Conservation (phyloP, 2,113 vertebrate species). For the Centropus unirufus region DNA sequence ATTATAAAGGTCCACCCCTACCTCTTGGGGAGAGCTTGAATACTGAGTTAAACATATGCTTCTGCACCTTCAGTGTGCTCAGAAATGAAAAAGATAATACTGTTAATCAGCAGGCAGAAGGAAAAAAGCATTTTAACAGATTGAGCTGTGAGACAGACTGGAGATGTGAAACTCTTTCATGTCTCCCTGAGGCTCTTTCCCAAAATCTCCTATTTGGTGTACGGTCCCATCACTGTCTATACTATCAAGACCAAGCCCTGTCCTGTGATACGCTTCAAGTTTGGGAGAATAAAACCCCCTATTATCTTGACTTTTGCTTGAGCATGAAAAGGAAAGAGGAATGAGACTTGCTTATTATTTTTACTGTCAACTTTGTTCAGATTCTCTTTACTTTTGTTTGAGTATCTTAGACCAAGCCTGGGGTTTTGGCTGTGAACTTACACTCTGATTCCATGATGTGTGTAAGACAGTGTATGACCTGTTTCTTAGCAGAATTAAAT, state of each 20-base stretch:
- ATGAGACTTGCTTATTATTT: neutral
- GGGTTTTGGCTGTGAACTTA: neutral
- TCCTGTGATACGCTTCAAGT: neutral
- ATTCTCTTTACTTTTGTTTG: conserved; percentile 9
- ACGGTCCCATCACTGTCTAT: neutral
- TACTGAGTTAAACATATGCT: neutral
- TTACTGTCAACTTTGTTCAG: neutral
- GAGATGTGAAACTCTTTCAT: neutral
- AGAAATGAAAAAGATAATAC: neutral
- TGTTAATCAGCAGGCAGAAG: neutral
- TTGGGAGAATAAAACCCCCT: neutral
- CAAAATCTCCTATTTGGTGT: neutral
- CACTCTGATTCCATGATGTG: neutral
- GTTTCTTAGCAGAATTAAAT: conserved; percentile 13
- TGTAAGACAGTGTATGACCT: neutral
- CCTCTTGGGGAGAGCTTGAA: neutral
- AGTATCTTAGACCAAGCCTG: neutral
- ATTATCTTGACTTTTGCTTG: neutral
- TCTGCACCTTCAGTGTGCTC: rapidly evolving
- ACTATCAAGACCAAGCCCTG: neutral
- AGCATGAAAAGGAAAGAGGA: neutral
- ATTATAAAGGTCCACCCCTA: neutral
- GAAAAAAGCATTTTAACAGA: neutral
- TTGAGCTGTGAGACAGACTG: neutral
- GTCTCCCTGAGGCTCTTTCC: neutral